These are phyloP conservation scores for Chrysomallon squamiferum DNA, from an alignment of 1,140 invertebrate species.

Conservation along the genomic window DNA sequence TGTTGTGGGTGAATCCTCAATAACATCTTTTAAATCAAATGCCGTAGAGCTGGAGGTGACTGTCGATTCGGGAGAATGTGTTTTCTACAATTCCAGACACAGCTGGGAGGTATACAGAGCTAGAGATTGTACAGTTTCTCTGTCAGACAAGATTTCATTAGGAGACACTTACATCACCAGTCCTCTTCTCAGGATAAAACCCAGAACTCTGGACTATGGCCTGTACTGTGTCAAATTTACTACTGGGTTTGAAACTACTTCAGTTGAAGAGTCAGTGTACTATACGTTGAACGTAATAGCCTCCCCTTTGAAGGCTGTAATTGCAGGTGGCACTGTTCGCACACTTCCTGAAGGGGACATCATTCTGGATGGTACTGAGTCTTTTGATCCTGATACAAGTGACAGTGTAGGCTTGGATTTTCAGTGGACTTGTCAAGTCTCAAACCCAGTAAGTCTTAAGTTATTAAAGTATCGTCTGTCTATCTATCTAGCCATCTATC, in stretches of 20 bases:
- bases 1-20: constrained; percentile 14
- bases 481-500: background rate
- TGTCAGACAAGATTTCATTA: background rate
- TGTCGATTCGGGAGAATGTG: constrained; percentile 33
- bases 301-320: constrained; percentile 35
- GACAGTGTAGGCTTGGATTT: too few relatives aligned
- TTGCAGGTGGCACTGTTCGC: constrained; percentile 31
- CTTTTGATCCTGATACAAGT: background rate
- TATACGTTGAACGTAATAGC: constrained; percentile 34
- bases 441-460: background rate
- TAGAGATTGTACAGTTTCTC: constrained; percentile 20
- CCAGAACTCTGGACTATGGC: constrained; percentile 16
- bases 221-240: constrained; percentile 38
- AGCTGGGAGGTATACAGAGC: constrained; percentile 35
- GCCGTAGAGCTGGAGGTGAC: constrained; percentile 33
- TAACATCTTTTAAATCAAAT: constrained; percentile 25
- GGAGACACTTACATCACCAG: background rate
- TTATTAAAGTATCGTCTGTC: background rate
- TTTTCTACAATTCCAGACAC: constrained; percentile 31
- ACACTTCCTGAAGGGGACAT: background rate
- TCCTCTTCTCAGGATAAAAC: background rate
- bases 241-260: constrained; percentile 37
- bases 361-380: background rate
- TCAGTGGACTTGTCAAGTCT: background rate
- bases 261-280: constrained; percentile 20